A percentile compares a stretch with the other conserved stretches of the same genome.
Evolutionary conservation across 2,888 invertebrate genomes (phyloP).

Genomic region (Drosophila rubida): DNA sequence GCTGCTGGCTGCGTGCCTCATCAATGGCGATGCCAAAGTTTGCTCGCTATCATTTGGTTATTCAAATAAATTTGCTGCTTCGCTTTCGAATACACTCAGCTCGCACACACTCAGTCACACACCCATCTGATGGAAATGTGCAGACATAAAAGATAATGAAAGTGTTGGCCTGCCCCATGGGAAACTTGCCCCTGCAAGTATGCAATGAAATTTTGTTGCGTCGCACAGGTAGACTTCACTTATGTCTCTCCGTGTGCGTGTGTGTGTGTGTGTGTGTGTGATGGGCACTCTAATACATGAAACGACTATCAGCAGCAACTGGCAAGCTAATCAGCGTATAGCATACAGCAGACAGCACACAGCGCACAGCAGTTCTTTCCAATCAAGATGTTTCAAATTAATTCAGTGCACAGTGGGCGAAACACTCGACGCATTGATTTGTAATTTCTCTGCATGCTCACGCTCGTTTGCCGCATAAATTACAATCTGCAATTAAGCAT

Average conservation of each 20-base stretch:
- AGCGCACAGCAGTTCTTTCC: background rate
- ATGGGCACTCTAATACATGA: constrained; percentile 34
- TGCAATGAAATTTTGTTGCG: constrained; percentile 50
- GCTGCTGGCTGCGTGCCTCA: constrained; percentile 39
- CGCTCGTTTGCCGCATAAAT: no score
- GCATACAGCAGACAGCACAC: background rate
- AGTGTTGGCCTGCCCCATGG: constrained; percentile 48
- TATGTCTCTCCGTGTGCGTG: background rate
- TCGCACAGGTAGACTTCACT: constrained; percentile 26
- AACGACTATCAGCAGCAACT: constrained; percentile 25
- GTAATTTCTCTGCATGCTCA: no score
- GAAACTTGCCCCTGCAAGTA: constrained; percentile 30
- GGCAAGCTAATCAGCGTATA: constrained; percentile 35
- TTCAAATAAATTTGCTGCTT: constrained; percentile 55
- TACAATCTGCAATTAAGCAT: no score
- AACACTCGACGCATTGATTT: background rate
- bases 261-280: background rate
- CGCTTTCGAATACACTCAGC: constrained; percentile 26
- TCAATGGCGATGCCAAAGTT: constrained; percentile 33
- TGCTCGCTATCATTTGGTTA: constrained; percentile 53
- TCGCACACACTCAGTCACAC: background rate
- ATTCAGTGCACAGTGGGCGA: constrained; percentile 18
- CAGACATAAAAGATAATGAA: constrained; percentile 69
- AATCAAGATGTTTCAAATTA: constrained; percentile 31
- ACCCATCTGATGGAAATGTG: constrained; percentile 41